Evolutionary conservation across 2,113 vertebrate species (phyloP).

Genomic region (Cephalopterus ornatus): DNA sequence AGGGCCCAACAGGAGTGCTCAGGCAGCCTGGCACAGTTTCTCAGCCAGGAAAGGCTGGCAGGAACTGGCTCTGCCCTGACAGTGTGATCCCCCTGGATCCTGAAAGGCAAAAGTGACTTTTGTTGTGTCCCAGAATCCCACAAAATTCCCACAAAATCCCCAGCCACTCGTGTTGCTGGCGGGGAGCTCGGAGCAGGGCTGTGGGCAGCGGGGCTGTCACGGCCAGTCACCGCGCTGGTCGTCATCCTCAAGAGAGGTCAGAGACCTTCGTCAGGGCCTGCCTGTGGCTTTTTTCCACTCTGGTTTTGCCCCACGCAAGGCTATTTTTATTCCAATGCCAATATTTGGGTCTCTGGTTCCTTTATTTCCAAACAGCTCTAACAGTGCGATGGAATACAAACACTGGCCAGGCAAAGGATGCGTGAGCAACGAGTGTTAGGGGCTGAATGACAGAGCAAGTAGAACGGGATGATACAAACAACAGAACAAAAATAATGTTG

Average conservation of each 20-base stretch:
- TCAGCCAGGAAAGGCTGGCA: not conserved
- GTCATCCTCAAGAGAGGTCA: not conserved
- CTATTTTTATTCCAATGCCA: not conserved
- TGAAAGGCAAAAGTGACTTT: not conserved
- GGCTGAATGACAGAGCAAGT: rapidly evolving
- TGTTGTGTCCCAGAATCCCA: not conserved
- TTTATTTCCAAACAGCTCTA: not conserved
- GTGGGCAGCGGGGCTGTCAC: not conserved
- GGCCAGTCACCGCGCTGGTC: not conserved
- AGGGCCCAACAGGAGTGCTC: not conserved
- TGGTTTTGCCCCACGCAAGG: not conserved
- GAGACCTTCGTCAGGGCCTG: not conserved
- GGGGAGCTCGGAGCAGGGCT: not conserved
- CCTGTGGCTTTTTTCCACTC: not conserved
- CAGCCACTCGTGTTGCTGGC: too few species aligned
- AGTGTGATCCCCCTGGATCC: not conserved
- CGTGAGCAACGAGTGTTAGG: not conserved
- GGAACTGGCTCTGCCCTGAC: not conserved
- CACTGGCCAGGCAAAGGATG: not conserved
- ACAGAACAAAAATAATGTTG: not conserved
- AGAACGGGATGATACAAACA: not conserved
- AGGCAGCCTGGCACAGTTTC: not conserved
- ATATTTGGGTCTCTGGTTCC: not conserved
- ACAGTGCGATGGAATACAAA: not conserved
- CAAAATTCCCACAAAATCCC: too few species aligned